phyloP scores from a whole-genome alignment of 2,888 invertebrate species.

The Lapara coniferarum region DNA sequence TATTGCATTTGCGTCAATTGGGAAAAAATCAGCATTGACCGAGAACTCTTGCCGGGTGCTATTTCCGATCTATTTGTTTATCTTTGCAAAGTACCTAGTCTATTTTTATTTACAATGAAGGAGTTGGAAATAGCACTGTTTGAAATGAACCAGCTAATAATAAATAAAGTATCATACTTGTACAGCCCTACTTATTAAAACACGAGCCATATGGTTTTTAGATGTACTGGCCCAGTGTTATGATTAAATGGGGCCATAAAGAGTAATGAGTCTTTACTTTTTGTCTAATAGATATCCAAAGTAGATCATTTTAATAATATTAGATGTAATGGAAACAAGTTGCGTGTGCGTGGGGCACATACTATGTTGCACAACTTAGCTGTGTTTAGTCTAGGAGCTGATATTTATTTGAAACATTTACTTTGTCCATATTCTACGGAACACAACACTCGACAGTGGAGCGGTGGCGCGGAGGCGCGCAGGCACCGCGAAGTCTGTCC shows the following conservation, averaged over 20 bases:
- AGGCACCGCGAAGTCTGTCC: conserved; percentile 56
- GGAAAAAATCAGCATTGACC: conserved; percentile 2
- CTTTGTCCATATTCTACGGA: conserved; percentile 50
- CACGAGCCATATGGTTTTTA: neutral
- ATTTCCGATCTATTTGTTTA: conserved; percentile 12
- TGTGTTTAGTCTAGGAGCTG: conserved; percentile 51
- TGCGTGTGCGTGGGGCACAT: conserved; percentile 11
- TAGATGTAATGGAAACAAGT: conserved; percentile 35
- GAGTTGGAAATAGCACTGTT: neutral
- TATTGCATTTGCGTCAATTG: conserved; percentile 30
- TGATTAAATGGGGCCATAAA: neutral
- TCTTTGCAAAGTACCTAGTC: neutral
- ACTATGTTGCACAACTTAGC: conserved; percentile 43
- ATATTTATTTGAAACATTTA: conserved; percentile 49
- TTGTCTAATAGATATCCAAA: neutral
- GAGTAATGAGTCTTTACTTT: neutral
- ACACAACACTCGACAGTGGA: conserved; percentile 41
- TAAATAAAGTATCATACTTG: neutral
- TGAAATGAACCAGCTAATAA: neutral
- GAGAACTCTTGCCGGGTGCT: neutral
- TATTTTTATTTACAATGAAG: conserved; percentile 1
- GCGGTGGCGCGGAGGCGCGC: conserved; percentile 38
- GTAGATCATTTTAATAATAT: conserved; percentile 38
- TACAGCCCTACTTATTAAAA: neutral
- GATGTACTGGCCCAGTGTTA: neutral